phyloP scores from a whole-genome alignment of 1,140 invertebrate species.

The Pseudomyrmex flavicornis region DNA sequence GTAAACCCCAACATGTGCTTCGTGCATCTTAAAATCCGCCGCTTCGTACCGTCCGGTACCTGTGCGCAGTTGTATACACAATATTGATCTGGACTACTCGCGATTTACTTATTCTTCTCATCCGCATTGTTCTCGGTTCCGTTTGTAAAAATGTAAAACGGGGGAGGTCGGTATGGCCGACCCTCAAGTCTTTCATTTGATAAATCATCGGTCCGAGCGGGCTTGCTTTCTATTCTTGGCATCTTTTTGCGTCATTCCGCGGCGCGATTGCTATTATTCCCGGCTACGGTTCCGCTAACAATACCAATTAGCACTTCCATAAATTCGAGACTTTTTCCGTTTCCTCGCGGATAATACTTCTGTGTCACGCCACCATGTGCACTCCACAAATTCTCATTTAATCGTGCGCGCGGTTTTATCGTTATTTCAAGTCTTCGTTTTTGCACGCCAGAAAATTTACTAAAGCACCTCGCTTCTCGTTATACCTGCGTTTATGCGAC shows the following conservation, averaged over 20 bases:
- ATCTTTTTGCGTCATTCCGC: constrained; percentile 36
- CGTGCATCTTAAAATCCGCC: constrained; percentile 36
- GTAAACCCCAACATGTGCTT: constrained; percentile 23
- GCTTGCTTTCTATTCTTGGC: background rate
- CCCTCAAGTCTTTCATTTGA: constrained; percentile 33
- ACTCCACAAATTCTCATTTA: constrained; percentile 61
- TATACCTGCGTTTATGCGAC: background rate
- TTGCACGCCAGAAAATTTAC: constrained; percentile 7
- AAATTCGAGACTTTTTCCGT: constrained; percentile 56
- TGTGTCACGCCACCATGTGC: constrained; percentile 57
- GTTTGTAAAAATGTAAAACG: constrained; percentile 47
- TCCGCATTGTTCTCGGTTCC: constrained; percentile 14
- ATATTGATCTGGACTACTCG: constrained; percentile 46
- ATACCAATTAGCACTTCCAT: constrained; percentile 61
- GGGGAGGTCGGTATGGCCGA: constrained; percentile 9
- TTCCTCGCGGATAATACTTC: constrained; percentile 53
- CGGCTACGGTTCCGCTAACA: constrained; percentile 29
- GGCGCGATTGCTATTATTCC: constrained; percentile 49
- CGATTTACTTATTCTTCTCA: constrained; percentile 48
- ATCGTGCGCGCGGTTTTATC: constrained; percentile 40
- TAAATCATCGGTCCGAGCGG: constrained; percentile 42
- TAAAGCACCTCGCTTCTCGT: background rate
- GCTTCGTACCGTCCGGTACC: constrained; percentile 53
- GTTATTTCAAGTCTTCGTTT: constrained; percentile 52
- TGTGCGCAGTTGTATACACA: constrained; percentile 22